Percentiles rank a stretch among this genome's conserved stretches.
phyloP scores from a whole-genome alignment of 2,888 invertebrate genomes.

The Ptychoptera albimana region DNA sequence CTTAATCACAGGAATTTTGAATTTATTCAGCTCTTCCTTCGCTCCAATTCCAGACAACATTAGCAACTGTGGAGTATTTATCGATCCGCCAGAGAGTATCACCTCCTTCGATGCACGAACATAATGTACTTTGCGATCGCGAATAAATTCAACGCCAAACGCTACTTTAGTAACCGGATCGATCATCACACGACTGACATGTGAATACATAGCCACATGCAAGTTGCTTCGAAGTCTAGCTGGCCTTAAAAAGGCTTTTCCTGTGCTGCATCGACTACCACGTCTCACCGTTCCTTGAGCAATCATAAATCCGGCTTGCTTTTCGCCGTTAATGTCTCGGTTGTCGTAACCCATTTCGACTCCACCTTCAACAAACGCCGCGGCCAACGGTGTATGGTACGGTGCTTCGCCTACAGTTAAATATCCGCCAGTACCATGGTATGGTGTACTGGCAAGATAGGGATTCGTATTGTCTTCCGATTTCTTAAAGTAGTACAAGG shows the following conservation, averaged over 20 bases:
- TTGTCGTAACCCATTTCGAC: constrained; percentile 72
- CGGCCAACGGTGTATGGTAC: constrained; percentile 67
- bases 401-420: constrained; percentile 75
- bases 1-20: constrained; percentile 62
- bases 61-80: constrained; percentile 85
- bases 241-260: constrained; percentile 74
- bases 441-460: constrained; percentile 60
- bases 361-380: constrained; percentile 70
- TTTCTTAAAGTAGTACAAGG: constrained; percentile 73
- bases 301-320: constrained; percentile 78
- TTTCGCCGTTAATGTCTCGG: constrained; percentile 73
- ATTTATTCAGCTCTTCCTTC: constrained; percentile 49
- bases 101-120: constrained; percentile 73
- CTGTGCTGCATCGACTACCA: constrained; percentile 75
- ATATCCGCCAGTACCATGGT: constrained; percentile 66
- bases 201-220: constrained; percentile 68
- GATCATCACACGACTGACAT: constrained; percentile 58
- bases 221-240: constrained; percentile 65
- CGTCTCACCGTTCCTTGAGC: constrained; percentile 65
- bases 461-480: constrained; percentile 84
- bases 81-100: constrained; percentile 75
- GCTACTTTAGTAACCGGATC: constrained; percentile 59
- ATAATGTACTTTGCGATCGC: constrained; percentile 53
- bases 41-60: constrained; percentile 88
- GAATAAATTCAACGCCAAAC: constrained; percentile 66